Conservation (phyloP, 2,797 vertebrate genomes). For the Falco berigora region DNA sequence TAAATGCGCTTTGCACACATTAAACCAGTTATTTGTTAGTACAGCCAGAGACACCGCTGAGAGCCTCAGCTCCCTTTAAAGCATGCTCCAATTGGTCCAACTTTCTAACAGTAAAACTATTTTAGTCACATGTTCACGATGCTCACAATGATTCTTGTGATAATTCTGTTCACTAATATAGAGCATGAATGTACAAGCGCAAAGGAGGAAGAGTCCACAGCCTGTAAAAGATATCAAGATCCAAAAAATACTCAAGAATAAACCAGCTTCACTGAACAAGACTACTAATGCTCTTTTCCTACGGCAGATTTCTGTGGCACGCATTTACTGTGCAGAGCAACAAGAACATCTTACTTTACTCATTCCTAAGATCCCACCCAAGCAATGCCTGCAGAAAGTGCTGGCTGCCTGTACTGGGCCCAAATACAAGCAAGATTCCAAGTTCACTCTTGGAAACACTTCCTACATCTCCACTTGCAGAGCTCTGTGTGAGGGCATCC, state of each 20-base stretch:
- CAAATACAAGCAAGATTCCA: background rate
- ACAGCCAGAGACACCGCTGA: background rate
- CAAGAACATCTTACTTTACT: background rate
- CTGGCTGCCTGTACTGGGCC: background rate
- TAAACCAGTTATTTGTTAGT: background rate
- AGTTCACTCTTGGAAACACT: background rate
- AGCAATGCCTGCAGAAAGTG: background rate
- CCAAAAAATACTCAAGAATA: background rate
- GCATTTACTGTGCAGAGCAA: background rate
- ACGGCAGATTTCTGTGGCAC: background rate
- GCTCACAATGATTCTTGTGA: background rate
- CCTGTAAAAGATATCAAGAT: background rate
- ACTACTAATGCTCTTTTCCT: background rate
- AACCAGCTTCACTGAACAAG: background rate
- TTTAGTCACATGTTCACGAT: background rate
- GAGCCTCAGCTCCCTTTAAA: background rate
- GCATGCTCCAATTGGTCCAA: background rate
- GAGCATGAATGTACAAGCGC: background rate
- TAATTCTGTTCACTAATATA: background rate
- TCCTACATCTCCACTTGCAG: background rate
- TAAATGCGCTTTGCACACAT: background rate
- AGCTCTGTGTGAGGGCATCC: background rate
- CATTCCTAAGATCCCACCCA: background rate
- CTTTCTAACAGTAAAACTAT: background rate
- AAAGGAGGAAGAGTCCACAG: background rate